These are phyloP conservation scores for Melinaea marsaeus DNA, from an alignment of 2,888 invertebrate species.

Conservation along the genomic window DNA sequence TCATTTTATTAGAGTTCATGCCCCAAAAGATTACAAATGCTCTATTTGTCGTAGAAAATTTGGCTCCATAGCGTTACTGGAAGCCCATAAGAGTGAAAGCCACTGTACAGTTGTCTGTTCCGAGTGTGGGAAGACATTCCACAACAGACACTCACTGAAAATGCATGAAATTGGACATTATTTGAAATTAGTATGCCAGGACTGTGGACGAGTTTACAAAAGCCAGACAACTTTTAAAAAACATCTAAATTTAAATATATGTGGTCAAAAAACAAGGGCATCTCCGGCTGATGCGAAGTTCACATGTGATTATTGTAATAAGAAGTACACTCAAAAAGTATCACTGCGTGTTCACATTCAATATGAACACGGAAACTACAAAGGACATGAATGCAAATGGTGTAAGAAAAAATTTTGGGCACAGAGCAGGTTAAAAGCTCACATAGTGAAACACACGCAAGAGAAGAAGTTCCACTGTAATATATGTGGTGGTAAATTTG, in stretches of 20 bases:
- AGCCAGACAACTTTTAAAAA: constrained; percentile 54
- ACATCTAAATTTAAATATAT: constrained; percentile 54
- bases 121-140: constrained; percentile 57
- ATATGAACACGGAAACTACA: constrained; percentile 62
- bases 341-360: constrained; percentile 64
- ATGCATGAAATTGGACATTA: constrained; percentile 55
- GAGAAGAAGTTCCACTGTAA: constrained; percentile 58
- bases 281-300: constrained; percentile 52
- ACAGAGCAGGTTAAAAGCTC: constrained; percentile 59
- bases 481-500: constrained; percentile 57
- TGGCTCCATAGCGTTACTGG: constrained; percentile 43
- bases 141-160: constrained; percentile 48
- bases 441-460: constrained; percentile 62
- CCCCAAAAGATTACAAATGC: constrained; percentile 51
- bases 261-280: constrained; percentile 49
- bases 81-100: constrained; percentile 45
- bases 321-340: constrained; percentile 63
- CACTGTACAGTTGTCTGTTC: constrained; percentile 50
- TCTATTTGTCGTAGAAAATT: constrained; percentile 46
- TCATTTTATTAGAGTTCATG: constrained; percentile 55
- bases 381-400: constrained; percentile 60
- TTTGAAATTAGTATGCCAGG: constrained; percentile 49
- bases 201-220: constrained; percentile 61
- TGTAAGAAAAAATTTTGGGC: constrained; percentile 66
- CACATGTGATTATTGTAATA: constrained; percentile 64